Conservation (phyloP, 2,113 vertebrate species). For the Prunella himalayana region DNA sequence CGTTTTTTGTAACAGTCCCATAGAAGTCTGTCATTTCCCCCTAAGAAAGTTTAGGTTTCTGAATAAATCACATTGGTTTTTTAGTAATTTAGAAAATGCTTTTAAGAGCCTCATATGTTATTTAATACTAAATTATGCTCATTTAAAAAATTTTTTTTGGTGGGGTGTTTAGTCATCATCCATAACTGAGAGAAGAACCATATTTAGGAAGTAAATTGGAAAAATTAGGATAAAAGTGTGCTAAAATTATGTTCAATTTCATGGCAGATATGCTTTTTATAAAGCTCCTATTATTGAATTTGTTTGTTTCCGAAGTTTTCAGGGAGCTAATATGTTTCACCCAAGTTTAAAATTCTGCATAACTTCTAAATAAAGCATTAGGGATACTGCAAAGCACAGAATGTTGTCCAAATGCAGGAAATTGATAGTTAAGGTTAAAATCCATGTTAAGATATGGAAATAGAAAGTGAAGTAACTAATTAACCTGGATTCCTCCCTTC, state of each 20-base stretch:
- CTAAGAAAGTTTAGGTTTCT: not conserved
- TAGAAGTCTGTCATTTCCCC: not conserved
- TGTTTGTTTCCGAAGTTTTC: not conserved
- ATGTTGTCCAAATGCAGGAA: not conserved
- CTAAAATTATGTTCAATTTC: not conserved
- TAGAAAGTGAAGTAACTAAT: not conserved
- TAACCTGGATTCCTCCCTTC: not conserved
- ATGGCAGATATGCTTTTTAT: not conserved
- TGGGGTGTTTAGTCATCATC: not conserved
- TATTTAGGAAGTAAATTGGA: not conserved
- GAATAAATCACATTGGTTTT: not conserved
- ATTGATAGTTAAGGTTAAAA: not conserved
- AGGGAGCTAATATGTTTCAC: not conserved
- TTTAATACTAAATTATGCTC: not conserved
- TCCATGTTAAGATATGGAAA: not conserved
- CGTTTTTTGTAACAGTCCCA: not conserved
- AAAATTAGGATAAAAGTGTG: not conserved
- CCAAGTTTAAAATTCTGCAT: not conserved
- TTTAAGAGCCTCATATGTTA: not conserved
- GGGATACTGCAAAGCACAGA: not conserved
- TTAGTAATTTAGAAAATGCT: not conserved
- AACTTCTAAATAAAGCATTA: not conserved
- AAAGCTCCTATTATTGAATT: not conserved
- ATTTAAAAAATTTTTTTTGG: not conserved
- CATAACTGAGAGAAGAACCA: not conserved